These are phyloP conservation scores for Pipistrellus kuhlii DNA, from an alignment of 2,797 vertebrate genomes.

Conservation along the genomic window DNA sequence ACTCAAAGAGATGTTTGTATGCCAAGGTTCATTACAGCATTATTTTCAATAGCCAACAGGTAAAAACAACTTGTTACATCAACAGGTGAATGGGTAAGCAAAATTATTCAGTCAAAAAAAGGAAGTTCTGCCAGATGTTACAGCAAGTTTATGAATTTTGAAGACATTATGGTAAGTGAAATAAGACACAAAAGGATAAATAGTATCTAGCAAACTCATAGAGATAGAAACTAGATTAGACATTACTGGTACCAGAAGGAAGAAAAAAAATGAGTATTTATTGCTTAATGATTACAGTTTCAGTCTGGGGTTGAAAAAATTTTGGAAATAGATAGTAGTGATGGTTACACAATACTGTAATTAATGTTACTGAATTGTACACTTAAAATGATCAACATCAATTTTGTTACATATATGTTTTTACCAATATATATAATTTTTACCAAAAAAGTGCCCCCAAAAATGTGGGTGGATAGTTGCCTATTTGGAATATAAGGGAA, in stretches of 20 bases:
- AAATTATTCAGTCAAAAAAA: background rate
- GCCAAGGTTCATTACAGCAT: background rate
- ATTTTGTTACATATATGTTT: background rate
- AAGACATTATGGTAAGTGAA: background rate
- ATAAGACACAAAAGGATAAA: background rate
- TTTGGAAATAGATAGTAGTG: background rate
- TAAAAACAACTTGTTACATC: background rate
- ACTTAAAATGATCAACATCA: background rate
- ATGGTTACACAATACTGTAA: background rate
- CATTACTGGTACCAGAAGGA: background rate
- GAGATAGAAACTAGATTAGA: background rate
- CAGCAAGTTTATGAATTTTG: background rate
- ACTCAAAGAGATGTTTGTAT: background rate
- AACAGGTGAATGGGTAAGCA: background rate
- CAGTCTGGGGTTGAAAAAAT: background rate
- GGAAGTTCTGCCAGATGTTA: background rate
- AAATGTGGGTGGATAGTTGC: background rate
- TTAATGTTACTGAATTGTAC: background rate
- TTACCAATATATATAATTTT: constrained; percentile 1
- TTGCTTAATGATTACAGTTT: background rate
- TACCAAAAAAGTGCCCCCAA: background rate
- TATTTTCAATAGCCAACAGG: background rate
- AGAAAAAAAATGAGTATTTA: background rate
- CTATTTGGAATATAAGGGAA: background rate
- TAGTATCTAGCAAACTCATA: background rate